These are phyloP conservation scores for Choreutis nemorana DNA, from an alignment of 2,888 invertebrate genomes.

Conservation along the genomic window DNA sequence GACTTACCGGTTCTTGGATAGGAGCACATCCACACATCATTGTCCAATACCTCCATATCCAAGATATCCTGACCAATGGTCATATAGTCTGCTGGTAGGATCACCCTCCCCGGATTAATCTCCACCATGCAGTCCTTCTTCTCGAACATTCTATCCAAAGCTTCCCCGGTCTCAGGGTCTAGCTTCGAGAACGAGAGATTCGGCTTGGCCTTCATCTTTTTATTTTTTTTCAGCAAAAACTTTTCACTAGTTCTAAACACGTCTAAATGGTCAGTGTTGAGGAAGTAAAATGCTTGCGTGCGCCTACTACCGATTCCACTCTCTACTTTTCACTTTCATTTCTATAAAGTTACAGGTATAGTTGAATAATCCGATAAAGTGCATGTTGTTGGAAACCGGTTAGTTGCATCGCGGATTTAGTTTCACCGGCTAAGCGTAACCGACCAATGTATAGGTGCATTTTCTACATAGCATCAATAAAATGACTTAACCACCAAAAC, in stretches of 20 bases:
- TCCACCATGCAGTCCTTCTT: constrained; percentile 74
- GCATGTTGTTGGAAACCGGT: too few species aligned
- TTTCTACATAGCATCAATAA: too few species aligned
- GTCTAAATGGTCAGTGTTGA: constrained; percentile 13
- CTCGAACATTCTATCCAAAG: constrained; percentile 73
- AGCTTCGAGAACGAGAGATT: constrained; percentile 64
- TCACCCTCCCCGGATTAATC: constrained; percentile 74
- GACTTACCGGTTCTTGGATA: constrained; percentile 86
- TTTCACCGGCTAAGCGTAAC: too few species aligned
- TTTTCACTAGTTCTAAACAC: constrained; percentile 7
- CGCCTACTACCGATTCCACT: constrained; percentile 10
- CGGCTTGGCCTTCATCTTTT: constrained; percentile 43
- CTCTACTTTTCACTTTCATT: too few species aligned
- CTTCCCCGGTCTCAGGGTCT: constrained; percentile 64
- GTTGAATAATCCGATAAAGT: too few species aligned
- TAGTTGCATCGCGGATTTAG: too few species aligned
- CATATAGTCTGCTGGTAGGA: constrained; percentile 74
- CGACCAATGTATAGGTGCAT: too few species aligned
- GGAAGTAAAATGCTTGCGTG: constrained; percentile 39
- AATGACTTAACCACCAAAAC: too few species aligned
- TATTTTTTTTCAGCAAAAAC: constrained; percentile 6
- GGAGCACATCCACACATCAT: constrained; percentile 87
- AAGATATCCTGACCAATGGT: constrained; percentile 74
- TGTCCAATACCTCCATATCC: constrained; percentile 74
- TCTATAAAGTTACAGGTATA: too few species aligned